phyloP scores from a whole-genome alignment of 2,113 vertebrate genomes.

The Pycnonotus jocosus region DNA sequence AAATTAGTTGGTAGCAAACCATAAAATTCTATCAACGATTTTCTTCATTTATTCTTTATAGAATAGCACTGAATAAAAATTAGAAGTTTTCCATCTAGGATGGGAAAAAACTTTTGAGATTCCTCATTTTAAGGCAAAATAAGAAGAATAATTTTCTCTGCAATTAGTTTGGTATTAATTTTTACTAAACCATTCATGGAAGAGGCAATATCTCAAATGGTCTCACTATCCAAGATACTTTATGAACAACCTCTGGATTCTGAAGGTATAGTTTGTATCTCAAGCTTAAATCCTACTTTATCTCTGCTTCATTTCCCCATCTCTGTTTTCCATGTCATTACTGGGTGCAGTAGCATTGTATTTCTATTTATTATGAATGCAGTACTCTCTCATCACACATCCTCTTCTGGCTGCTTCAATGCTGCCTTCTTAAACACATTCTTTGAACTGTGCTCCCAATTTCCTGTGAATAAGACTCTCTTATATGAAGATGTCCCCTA shows the following conservation, averaged over 20 bases:
- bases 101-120: background rate
- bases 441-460: conserved; percentile 40
- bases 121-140: background rate
- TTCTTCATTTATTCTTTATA: background rate
- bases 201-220: background rate
- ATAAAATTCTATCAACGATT: background rate
- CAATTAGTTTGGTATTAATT: background rate
- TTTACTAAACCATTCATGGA: background rate
- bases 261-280: background rate
- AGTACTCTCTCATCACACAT: background rate
- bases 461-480: background rate
- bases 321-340: background rate
- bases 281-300: background rate
- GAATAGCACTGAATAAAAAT: background rate
- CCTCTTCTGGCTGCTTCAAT: background rate
- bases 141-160: background rate
- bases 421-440: background rate
- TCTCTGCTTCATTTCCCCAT: background rate
- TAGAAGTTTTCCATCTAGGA: background rate
- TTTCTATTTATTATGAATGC: conserved; percentile 7
- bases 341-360: background rate
- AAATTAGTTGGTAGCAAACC: background rate
- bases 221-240: background rate
- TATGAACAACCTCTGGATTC: background rate
- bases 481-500: background rate